Evolutionary conservation across 2,888 invertebrate species (phyloP), one percentile per base, ranked within the genome.

Genomic region (Bhutanitis thaidina): DNA sequence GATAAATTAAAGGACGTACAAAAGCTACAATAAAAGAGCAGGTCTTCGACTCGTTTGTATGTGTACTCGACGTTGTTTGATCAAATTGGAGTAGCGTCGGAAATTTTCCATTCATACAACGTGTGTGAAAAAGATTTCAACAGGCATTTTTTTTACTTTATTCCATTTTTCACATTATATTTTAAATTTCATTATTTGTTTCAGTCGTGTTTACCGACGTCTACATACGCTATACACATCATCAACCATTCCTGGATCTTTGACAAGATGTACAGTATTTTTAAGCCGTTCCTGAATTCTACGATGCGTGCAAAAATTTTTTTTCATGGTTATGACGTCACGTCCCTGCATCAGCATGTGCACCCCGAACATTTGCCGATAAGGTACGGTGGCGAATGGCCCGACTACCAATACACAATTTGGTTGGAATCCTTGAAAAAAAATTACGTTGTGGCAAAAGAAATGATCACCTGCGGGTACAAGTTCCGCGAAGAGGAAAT

Each of bases 241-340:
- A 91, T 96, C 30, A 93, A 95, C 73, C 94, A 96, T 70, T 94
- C 95, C 0, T 95, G 95, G 95, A 78, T 94, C 7, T 95, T 96
- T 71, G 95, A 95, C 74, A 92, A 94, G 57, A 92, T 94, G 44
- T 95, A 93, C 74, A 92, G 92, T 57, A 92, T 95, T 13, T 95
- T 96, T 77, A 95, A 94, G 64, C 95, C 96, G 0, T 85, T 96
- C 16, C 80, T 96, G 16, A 93, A 92, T 66, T 78, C 92, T 1
- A 71, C 88, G 27, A 95, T 95, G 94, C 90, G 90, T 9, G 90
- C 93, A 14, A 87, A 82, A 67, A 90, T 93, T 54, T 91, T 81
- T 74, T 93, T 94, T 77, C 96, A 96, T 72, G 95, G 95, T 0
- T 88, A 91, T 43, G 92, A 96, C 70, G 85, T 92, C 86, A 87